Base-by-base conservation (phyloP, 2,888 invertebrate genomes). In the Drosophila helvetica region DNA sequence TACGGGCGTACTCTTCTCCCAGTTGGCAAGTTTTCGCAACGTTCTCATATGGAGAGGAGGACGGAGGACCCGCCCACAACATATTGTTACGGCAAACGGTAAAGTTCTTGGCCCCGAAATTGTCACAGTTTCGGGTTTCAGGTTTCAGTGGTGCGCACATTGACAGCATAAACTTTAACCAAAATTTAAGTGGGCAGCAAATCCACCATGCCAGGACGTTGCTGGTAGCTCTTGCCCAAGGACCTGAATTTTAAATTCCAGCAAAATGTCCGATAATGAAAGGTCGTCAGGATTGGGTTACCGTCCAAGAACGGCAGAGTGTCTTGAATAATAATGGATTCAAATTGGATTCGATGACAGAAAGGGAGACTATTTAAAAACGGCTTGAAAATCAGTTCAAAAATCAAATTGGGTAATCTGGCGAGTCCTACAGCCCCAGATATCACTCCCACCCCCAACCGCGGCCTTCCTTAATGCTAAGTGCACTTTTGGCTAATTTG, bases 31-130 rank as follows among this genome's bases (percentile, higher is more conserved):
- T 27, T 7, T 27, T 27, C 27, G 8, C 27, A 27, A 27, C 27
- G 27, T 27, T 27, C 27, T 27, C 27, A 8, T 27, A 8, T 7
- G 8, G 27, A 27, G 27, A 27, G 52, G 17, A 12, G 48, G 52
- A 57, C 33, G 27, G 19, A 7, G 42, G 48, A 54, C 27, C 52
- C 57, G 52, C 68, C 75, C 75, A 58, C 61, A 82, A 86, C 83
- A 88, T 80, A 83, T 88, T 88, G 83, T 88, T 88, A 78, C 66
- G 86, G 74, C 57, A 45, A 66, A 73, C 57, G 72, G 48, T 55
- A 73, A 83, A 86, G 84, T 88, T 88, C 84, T 69, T 78, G 84
- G 69, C 78, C 67, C 86, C 78, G 55, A 83, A 83, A 86, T 88
- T 83, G 75, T 88, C 82, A 82, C 83, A 63, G 72, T 71, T 72